These are phyloP conservation scores for Chanos chanos DNA, from an alignment of 2,797 vertebrate species.

Conservation along the genomic window DNA sequence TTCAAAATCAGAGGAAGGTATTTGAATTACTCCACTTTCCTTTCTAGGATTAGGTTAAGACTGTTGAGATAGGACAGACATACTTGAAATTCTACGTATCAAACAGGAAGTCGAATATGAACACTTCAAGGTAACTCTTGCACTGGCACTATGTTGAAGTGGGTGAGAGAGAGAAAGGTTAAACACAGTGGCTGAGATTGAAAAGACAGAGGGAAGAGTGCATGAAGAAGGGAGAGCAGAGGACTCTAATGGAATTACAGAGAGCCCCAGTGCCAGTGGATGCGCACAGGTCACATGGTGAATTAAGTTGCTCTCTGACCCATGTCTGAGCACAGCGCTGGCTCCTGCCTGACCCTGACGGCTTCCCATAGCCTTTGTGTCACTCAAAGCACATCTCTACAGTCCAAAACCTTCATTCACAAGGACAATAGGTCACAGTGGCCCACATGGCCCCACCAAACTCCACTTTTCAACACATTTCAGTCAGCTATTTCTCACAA, in stretches of 20 bases:
- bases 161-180: conserved; percentile 40
- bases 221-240: conserved; percentile 20
- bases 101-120: too few species aligned
- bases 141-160: conserved; percentile 27
- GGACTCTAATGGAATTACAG: conserved; percentile 79
- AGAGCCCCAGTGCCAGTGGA: conserved; percentile 80
- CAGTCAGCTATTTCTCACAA: conserved; percentile 13
- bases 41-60: too few species aligned
- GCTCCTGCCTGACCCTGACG: conserved; percentile 43
- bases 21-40: too few species aligned
- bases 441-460: conserved; percentile 15
- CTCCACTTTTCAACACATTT: not conserved
- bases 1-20: too few species aligned
- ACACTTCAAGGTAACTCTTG: conserved; percentile 50
- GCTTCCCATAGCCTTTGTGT: conserved; percentile 46
- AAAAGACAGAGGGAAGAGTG: not conserved
- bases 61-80: too few species aligned
- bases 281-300: conserved; percentile 74
- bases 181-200: conserved; percentile 37
- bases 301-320: conserved; percentile 77
- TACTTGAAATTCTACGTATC: too few species aligned
- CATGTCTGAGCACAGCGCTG: conserved; percentile 43
- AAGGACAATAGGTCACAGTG: conserved; percentile 45
- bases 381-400: conserved; percentile 42
- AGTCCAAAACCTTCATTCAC: conserved; percentile 46